Percentiles rank a stretch among this genome's conserved stretches.
phyloP scores from a whole-genome alignment of 2,797 vertebrate genomes.

The Babyrousa celebensis region DNA sequence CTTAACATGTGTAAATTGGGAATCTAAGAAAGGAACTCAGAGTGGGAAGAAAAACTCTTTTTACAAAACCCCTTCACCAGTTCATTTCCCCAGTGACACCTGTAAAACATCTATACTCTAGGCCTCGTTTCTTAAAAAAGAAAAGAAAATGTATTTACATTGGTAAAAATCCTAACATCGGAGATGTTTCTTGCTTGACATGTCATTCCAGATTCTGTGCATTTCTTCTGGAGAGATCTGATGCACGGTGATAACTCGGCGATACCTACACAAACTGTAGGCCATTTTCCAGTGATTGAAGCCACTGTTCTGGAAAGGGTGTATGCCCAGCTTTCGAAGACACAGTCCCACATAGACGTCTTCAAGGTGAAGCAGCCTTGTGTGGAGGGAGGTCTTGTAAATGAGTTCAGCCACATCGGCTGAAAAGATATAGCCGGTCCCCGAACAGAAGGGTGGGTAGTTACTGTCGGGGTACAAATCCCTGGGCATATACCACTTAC shows the following conservation, averaged over 20 bases:
- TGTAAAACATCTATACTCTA: slow-evolving; percentile 87
- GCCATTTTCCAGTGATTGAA: slow-evolving; percentile 99
- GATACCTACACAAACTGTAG: slow-evolving; percentile 98
- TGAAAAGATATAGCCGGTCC: slow-evolving; percentile 98
- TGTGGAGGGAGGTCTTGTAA: slow-evolving; percentile 98
- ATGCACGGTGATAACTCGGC: slow-evolving; percentile 98
- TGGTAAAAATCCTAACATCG: slow-evolving; percentile 95
- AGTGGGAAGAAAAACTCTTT: slow-evolving; percentile 88
- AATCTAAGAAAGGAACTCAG: slow-evolving; percentile 84
- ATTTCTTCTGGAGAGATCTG: slow-evolving; percentile 99
- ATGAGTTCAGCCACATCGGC: slow-evolving; percentile 98
- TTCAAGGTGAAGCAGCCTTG: slow-evolving; percentile 98
- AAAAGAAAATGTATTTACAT: slow-evolving; percentile 90
- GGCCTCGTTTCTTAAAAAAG: slow-evolving; percentile 83
- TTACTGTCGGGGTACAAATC: slow-evolving; percentile 98
- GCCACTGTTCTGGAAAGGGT: slow-evolving; percentile 99
- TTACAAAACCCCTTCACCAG: slow-evolving; percentile 89
- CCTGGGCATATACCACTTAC: slow-evolving; percentile 99
- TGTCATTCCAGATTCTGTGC: slow-evolving; percentile 99
- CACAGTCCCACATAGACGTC: slow-evolving; percentile 99
- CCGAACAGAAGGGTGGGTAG: slow-evolving; percentile 99
- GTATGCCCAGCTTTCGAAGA: slow-evolving; percentile 97
- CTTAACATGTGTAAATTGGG: slow-evolving; percentile 86
- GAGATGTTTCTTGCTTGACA: slow-evolving; percentile 99
- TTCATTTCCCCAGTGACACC: slow-evolving; percentile 85